phyloP scores from a whole-genome alignment of 2,888 invertebrate species.

The Ectropis crepuscularia region DNA sequence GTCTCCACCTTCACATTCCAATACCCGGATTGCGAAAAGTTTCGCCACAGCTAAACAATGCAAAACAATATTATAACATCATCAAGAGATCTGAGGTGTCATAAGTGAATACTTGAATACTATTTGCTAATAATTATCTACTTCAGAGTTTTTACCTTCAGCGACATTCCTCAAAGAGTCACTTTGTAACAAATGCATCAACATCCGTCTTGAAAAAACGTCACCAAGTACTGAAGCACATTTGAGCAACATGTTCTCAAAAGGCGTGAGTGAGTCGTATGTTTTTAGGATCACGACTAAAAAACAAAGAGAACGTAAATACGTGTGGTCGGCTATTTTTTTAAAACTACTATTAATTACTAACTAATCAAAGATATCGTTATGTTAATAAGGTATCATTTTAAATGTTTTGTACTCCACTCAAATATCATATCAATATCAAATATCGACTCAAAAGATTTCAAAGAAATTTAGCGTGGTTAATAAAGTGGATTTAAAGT shows the following conservation, averaged over 20 bases:
- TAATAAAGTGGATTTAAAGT: too few relatives aligned
- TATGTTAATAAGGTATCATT: too few relatives aligned
- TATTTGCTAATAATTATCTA: neutral
- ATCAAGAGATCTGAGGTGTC: neutral
- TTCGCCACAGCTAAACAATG: constrained; percentile 82
- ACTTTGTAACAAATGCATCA: constrained; percentile 81
- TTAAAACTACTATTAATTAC: too few relatives aligned
- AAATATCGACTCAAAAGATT: too few relatives aligned
- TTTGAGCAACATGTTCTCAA: constrained; percentile 87
- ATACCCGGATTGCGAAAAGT: constrained; percentile 84
- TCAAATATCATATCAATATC: too few relatives aligned
- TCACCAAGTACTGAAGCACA: constrained; percentile 87
- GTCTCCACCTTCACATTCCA: constrained; percentile 86
- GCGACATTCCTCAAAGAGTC: constrained; percentile 78
- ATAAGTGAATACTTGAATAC: neutral
- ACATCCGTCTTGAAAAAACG: constrained; percentile 85
- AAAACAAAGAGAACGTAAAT: constrained; percentile 37
- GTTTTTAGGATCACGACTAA: constrained; percentile 86
- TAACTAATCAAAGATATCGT: too few relatives aligned
- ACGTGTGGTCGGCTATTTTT: too few relatives aligned
- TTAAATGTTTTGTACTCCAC: too few relatives aligned
- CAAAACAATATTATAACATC: constrained; percentile 2
- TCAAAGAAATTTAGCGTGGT: too few relatives aligned
- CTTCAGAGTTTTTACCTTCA: constrained; percentile 62
- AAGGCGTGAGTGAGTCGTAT: constrained; percentile 86